phyloP scores from a whole-genome alignment of 2,113 vertebrate genomes.

The Aspidoscelis tigris region DNA sequence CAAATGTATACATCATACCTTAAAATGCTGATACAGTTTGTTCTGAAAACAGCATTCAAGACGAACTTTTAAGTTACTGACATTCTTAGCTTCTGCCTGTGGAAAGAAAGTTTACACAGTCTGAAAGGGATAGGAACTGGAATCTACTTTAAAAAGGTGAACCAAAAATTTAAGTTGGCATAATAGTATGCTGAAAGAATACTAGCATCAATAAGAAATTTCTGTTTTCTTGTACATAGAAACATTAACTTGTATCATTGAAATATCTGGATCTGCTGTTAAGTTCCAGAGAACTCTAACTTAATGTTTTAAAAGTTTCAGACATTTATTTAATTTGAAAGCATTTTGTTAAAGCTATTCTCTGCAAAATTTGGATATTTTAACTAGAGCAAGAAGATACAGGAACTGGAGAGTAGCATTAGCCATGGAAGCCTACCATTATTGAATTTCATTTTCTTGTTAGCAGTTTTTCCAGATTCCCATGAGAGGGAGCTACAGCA shows the following conservation, averaged over 20 bases:
- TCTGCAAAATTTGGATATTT: no score
- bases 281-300: no score
- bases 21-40: slow-evolving; percentile 78
- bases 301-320: no score
- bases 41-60: slow-evolving; percentile 91
- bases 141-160: background rate
- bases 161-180: background rate
- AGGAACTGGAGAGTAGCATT: background rate
- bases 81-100: slow-evolving; percentile 90
- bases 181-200: background rate
- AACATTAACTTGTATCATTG: no score
- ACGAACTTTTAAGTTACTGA: slow-evolving; percentile 87
- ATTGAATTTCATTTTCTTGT: background rate
- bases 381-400: no score
- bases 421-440: background rate
- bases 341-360: no score
- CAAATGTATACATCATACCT: slow-evolving; percentile 76
- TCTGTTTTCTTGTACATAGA: background rate
- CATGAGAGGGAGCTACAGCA: slow-evolving; percentile 7
- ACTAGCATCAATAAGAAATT: background rate
- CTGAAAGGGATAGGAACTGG: background rate
- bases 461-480: background rate
- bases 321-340: no score
- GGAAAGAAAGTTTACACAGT: slow-evolving; percentile 33
- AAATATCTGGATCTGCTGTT: background rate